Base-by-base conservation (phyloP, 2,797 vertebrate genomes). In the Danio aesculapii region DNA sequence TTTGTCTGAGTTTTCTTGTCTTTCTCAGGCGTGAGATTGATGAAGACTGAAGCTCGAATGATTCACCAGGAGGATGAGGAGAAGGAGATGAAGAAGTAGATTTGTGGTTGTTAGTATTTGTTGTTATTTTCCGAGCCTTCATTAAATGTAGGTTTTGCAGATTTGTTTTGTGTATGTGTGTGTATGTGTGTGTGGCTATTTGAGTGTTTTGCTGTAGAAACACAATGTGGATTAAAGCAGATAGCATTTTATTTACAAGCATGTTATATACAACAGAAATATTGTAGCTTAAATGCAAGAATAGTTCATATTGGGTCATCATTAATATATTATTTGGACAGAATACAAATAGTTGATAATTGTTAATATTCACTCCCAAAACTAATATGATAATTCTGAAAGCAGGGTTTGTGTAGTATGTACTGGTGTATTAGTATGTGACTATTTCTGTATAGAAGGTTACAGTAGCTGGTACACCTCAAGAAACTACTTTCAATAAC, bases 41-140 rank as follows among this genome's bases (percentile, higher is more conserved):
- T 96, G 84, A 94, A 91, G 87, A 93, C 91, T 3, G 95, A 96
- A 88, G 92, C 88, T 69, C 90, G 92, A 80, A 87, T 92, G 81
- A 93, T 94, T 86, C 95, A 97, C 90, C 72, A 89, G 84, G 97
- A 98, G 90, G 95, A 96, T 66, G 96, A 97, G 39, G 97, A 98
- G 89, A 95, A 94, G 82, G 94, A 96, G 64, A 88, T 89, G 84
- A 96, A 86, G 84, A 89, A 91, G 85, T 94, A 89, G 79, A 78
- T 52, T 17, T 66, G 43, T 72, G 30, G 14, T 39, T 53, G 50
- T 53, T 53, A 30, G 30, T 30, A 30, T 30, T 30, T 30, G 30
- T 30, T 30, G 30, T 30, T 30, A 30, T 30, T 30, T 30, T 30
- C 30, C 30, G 43, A 72, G 72, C 81, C 44, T 84, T 75, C 46